These are phyloP conservation scores for Leucozona laternaria DNA, from an alignment of 2,888 invertebrate species.

Conservation along the genomic window DNA sequence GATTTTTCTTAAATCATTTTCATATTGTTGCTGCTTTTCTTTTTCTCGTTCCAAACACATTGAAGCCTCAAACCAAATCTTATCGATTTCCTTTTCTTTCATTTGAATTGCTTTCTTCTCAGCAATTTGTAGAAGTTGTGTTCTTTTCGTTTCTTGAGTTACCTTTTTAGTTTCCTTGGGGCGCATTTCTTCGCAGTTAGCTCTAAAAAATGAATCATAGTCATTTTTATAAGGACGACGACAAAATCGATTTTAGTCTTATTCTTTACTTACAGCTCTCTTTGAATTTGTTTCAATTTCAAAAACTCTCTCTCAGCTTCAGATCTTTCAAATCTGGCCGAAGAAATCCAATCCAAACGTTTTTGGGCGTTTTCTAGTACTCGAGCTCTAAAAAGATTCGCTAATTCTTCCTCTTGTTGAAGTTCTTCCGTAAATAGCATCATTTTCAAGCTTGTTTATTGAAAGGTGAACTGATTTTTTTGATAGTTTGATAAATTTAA, in stretches of 20 bases:
- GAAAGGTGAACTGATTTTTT: neutral
- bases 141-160: slow-evolving; percentile 54
- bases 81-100: slow-evolving; percentile 67
- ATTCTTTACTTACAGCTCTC: slow-evolving; percentile 58
- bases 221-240: neutral
- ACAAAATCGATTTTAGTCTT: neutral
- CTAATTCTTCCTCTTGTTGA: slow-evolving; percentile 62
- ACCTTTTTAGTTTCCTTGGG: slow-evolving; percentile 58
- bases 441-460: slow-evolving; percentile 30
- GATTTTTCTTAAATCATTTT: slow-evolving; percentile 49
- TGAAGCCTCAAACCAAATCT: slow-evolving; percentile 62
- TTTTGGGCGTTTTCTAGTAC: slow-evolving; percentile 59
- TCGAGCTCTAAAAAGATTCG: slow-evolving; percentile 49
- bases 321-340: slow-evolving; percentile 48
- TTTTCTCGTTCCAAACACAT: slow-evolving; percentile 50
- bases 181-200: slow-evolving; percentile 66
- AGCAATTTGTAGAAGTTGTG: slow-evolving; percentile 59
- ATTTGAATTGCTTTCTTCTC: slow-evolving; percentile 55
- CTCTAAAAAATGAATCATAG: neutral
- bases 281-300: slow-evolving; percentile 60
- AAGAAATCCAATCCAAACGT: slow-evolving; percentile 56
- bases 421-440: slow-evolving; percentile 45
- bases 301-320: slow-evolving; percentile 66
- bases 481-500: neutral
- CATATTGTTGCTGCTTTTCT: slow-evolving; percentile 60